These are phyloP conservation scores for Eumerus sabulonum DNA, from an alignment of 2,888 invertebrate species.

Conservation along the genomic window DNA sequence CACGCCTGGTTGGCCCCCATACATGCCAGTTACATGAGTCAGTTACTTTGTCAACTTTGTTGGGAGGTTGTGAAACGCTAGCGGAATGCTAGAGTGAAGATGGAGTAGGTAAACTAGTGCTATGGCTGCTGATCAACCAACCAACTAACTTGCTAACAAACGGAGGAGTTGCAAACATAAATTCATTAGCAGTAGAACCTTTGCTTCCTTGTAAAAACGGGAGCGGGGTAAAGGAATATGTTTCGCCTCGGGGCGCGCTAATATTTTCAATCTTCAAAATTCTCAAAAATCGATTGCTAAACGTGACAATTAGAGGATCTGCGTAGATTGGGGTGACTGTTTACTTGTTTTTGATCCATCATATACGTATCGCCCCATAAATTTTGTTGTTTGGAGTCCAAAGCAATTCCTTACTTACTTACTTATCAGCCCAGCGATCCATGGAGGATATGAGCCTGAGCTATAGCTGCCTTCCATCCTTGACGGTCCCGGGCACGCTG, in stretches of 20 bases:
- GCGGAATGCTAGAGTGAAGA: slow-evolving; percentile 6
- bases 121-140: slow-evolving; percentile 52
- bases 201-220: slow-evolving; percentile 26
- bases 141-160: slow-evolving; percentile 56
- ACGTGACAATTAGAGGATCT: too few relatives aligned
- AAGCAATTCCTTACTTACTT: too few relatives aligned
- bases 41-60: slow-evolving; percentile 59
- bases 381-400: too few relatives aligned
- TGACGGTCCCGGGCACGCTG: too few relatives aligned
- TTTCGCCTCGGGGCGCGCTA: not conserved
- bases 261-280: not conserved
- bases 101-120: slow-evolving; percentile 33
- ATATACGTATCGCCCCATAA: too few relatives aligned
- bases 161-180: slow-evolving; percentile 54
- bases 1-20: too few relatives aligned
- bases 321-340: too few relatives aligned
- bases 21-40: slow-evolving; percentile 26
- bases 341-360: too few relatives aligned
- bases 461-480: too few relatives aligned
- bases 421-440: too few relatives aligned
- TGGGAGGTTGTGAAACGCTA: slow-evolving; percentile 9
- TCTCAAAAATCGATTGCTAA: too few relatives aligned
- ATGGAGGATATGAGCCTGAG: too few relatives aligned
- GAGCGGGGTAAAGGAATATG: slow-evolving; percentile 8
- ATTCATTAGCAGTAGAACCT: slow-evolving; percentile 55